Base-by-base conservation (phyloP, 1,140 invertebrate genomes). In the Drosophila ficusphila region DNA sequence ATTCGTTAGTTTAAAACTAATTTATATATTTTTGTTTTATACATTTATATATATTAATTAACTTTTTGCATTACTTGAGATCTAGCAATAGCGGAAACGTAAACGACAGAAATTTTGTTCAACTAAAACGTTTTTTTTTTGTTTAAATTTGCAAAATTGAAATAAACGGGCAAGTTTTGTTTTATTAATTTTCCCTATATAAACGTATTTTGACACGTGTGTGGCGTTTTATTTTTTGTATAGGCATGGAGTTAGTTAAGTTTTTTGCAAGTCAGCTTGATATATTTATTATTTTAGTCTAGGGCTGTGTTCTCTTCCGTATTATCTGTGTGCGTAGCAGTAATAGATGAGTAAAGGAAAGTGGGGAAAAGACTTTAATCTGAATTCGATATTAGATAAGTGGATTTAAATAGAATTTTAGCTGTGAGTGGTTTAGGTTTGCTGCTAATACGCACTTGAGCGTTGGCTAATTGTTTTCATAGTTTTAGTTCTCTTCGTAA, bases 31-130 rank as follows among this genome's bases (percentile, higher is more conserved):
- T 72, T 79, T 65, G 42, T 68, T 65, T 41, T 71, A 48, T 72
- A 61, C 42, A 62, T 61, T 67, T 67, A 51, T 65, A 51, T 51
- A 68, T 79, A 62, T 79, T 71, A 74, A 68, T 82, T 77, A 77
- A 82, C 62, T 72, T 88, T 76, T 86, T 88, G 76, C 77, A 82
- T 81, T 88, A 77, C 73, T 78, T 89, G 76, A 89, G 85, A 85
- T 89, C 76, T 85, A 79, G 72, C 69, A 79, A 73, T 73, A 79
- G 46, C 58, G 69, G 67, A 57, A 75, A 67, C 67, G 46, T 39
- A 71, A 71, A 71, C 18, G 53, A 71, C 67, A 70, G 64, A 54
- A 65, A 34, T 69, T 62, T 36, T 52, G 51, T 64, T 46, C 38
- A 67, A 82, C 53, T 58, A 57, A 78, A 44, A 81, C 18, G 60